Percentiles rank a stretch among this genome's conserved stretches.
Evolutionary conservation across 1,140 invertebrate species (phyloP).

Genomic region (Drosophila tristis): DNA sequence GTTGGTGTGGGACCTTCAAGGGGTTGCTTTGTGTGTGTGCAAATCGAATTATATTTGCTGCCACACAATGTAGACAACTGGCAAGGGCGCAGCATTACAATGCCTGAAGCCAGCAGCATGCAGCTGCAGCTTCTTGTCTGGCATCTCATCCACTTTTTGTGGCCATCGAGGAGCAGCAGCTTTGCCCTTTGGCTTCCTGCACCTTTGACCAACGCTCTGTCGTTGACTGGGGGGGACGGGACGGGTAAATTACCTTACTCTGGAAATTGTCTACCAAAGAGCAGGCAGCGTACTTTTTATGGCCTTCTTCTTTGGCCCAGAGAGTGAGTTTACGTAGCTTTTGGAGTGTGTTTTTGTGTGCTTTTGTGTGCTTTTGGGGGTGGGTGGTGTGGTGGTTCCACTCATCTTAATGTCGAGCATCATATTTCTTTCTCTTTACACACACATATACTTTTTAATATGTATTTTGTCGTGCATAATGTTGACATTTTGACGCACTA

Average conservation of each 20-base stretch:
- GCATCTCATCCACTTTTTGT: constrained; percentile 7
- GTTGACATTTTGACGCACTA: constrained; percentile 80
- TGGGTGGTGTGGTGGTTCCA: no score
- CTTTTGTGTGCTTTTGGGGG: background rate
- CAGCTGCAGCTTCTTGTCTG: constrained; percentile 11
- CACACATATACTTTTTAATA: constrained; percentile 58
- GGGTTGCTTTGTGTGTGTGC: constrained; percentile 21
- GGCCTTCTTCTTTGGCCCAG: constrained; percentile 1
- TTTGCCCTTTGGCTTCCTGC: constrained; percentile 33
- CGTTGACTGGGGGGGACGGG: constrained; percentile 15
- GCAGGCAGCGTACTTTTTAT: constrained; percentile 42
- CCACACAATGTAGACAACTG: constrained; percentile 75
- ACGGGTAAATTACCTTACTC: constrained; percentile 42
- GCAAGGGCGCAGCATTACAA: constrained; percentile 47
- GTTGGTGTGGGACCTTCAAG: background rate
- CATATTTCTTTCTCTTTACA: constrained; percentile 57
- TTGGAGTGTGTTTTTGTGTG: background rate
- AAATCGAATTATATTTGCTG: constrained; percentile 80
- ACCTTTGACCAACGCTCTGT: constrained; percentile 63
- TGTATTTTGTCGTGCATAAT: constrained; percentile 73
- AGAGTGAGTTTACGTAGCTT: constrained; percentile 5
- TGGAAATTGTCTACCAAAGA: constrained; percentile 49
- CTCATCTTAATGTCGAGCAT: constrained; percentile 41
- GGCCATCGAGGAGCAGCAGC: no score
- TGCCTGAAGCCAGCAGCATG: constrained; percentile 24